A percentile compares a stretch with the other conserved stretches of the same genome.
Evolutionary conservation across 2,797 vertebrate genomes (phyloP).

Genomic region (Peromyscus eremicus): DNA sequence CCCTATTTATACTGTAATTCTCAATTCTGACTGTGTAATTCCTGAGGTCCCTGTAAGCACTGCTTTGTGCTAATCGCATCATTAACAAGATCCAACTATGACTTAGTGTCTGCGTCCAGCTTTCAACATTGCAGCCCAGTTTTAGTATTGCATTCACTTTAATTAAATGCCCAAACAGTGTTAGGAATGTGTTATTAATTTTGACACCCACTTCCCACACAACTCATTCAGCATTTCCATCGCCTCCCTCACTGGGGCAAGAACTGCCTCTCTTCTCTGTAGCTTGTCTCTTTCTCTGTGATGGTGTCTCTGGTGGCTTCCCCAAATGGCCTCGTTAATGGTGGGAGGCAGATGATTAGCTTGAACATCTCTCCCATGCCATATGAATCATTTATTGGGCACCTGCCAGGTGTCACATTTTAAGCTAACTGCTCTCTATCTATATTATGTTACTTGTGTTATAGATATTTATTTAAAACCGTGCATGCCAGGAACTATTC

Average conservation of each 20-base stretch:
- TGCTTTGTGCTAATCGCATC: background rate
- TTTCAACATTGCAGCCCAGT: background rate
- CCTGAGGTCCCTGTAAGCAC: background rate
- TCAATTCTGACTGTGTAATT: background rate
- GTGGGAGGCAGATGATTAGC: conserved; percentile 58
- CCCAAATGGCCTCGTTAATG: conserved; percentile 36
- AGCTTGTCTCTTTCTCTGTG: conserved; percentile 10
- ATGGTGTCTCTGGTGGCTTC: background rate
- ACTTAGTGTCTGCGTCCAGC: background rate
- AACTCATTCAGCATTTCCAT: background rate
- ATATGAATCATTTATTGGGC: conserved; percentile 59
- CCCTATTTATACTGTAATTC: background rate
- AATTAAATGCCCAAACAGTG: conserved; percentile 59
- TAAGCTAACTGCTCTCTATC: conserved; percentile 42
- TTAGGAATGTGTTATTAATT: conserved; percentile 70
- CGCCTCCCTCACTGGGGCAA: background rate
- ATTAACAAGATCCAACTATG: too few species aligned
- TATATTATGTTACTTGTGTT: background rate
- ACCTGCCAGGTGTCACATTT: conserved; percentile 66
- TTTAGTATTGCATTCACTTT: conserved; percentile 53
- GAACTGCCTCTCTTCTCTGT: background rate
- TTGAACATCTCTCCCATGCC: conserved; percentile 30
- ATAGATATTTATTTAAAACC: conserved; percentile 40
- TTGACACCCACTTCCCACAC: conserved; percentile 49
- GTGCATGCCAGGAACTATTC: background rate